These are phyloP conservation scores for Arremon aurantiirostris DNA, from an alignment of 2,797 vertebrate species.

Conservation along the genomic window DNA sequence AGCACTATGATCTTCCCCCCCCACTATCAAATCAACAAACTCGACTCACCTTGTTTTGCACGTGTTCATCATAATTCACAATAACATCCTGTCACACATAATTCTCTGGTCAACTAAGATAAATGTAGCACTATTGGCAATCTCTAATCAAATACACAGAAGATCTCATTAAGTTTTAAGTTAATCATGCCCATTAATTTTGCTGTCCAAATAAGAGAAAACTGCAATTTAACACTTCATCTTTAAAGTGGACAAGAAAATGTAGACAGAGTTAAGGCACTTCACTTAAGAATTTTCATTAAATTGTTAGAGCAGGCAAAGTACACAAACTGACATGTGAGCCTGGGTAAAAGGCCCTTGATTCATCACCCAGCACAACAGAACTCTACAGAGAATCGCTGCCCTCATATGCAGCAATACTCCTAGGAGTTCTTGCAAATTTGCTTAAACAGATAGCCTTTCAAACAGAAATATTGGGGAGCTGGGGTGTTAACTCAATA, in stretches of 20 bases:
- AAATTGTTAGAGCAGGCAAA: not conserved
- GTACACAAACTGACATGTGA: slow-evolving; percentile 11
- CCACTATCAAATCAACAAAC: not conserved
- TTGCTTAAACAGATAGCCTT: not conserved
- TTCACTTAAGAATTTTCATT: not conserved
- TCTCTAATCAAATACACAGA: not conserved
- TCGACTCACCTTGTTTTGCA: not conserved
- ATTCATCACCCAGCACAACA: not conserved
- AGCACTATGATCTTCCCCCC: not conserved
- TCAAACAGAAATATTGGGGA: not conserved
- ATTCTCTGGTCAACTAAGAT: not conserved
- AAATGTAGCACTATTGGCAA: too few species aligned
- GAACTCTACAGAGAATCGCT: not conserved
- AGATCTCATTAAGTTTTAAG: not conserved
- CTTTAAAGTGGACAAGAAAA: not conserved
- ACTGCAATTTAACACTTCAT: not conserved
- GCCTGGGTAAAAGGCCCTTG: not conserved
- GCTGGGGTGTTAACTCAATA: rapidly evolving
- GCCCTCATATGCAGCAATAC: not conserved
- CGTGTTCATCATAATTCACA: rapidly evolving
- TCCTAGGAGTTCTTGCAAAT: not conserved
- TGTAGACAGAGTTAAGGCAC: not conserved
- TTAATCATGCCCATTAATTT: not conserved
- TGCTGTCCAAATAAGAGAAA: not conserved
- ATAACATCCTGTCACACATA: rapidly evolving